Percentiles rank a stretch among this genome's conserved stretches.
Conservation (phyloP, 1,140 invertebrate species). For the Sycobia sp. region DNA sequence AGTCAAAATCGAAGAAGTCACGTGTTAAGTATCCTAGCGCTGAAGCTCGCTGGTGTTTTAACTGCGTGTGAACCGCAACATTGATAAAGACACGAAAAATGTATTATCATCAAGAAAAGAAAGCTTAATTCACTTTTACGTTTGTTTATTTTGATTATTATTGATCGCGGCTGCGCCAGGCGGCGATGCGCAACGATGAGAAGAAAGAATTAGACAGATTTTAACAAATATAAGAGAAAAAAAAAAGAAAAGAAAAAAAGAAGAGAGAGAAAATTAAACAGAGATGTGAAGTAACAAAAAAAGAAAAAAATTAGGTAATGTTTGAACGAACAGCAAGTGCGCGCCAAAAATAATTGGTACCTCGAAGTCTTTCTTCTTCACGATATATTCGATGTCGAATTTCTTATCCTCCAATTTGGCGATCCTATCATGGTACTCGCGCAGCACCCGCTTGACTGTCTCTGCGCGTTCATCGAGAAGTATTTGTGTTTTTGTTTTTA, state of each 20-base stretch:
- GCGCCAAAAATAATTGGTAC: slow-evolving; percentile 59
- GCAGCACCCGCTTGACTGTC: slow-evolving; percentile 79
- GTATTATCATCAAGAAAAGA: slow-evolving; percentile 15
- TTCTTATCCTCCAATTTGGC: slow-evolving; percentile 89
- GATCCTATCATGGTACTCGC: slow-evolving; percentile 88
- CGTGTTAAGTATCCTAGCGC: slow-evolving; percentile 36
- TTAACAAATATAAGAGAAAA: slow-evolving; percentile 8
- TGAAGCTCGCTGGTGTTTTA: slow-evolving; percentile 25
- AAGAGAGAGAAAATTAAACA: background rate
- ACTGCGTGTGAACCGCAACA: slow-evolving; percentile 15
- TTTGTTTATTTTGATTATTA: too few species aligned
- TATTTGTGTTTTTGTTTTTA: slow-evolving; percentile 17
- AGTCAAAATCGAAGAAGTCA: slow-evolving; percentile 34
- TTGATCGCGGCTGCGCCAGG: too few species aligned
- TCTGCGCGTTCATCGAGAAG: slow-evolving; percentile 44
- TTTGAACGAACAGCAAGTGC: slow-evolving; percentile 11
- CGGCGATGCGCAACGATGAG: slow-evolving; percentile 13
- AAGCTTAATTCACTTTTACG: too few species aligned
- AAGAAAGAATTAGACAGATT: slow-evolving; percentile 31
- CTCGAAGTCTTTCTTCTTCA: slow-evolving; percentile 97
- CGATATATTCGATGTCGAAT: slow-evolving; percentile 97
- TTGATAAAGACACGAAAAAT: slow-evolving; percentile 14
- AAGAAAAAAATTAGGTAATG: slow-evolving; percentile 11
- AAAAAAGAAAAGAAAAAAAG: slow-evolving; percentile 14
- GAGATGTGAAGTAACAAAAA: too few species aligned